Base-by-base conservation (phyloP, 1,140 invertebrate species). In the Neodiprion virginianus region DNA sequence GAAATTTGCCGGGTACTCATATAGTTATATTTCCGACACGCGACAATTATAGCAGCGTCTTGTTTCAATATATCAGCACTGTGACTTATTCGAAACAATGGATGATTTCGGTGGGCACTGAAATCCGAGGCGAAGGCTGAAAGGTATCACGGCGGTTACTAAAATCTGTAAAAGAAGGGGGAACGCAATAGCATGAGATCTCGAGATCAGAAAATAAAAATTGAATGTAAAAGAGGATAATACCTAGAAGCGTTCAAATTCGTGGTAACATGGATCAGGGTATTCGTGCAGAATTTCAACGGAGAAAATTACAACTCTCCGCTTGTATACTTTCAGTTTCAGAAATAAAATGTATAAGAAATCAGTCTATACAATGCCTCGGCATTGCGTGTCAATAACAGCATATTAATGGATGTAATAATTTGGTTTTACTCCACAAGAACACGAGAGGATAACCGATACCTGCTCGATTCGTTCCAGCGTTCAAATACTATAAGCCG, bases 301-400 rank as follows among this genome's bases (percentile, higher is more conserved):
- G n/a, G n/a, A 61, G 53, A 61, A 61, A 61, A 61, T 61, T 61
- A 61, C 53, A 61, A 14, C 53, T 17, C 53, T 61, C 7, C 11
- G 28, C 11, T 61, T 61, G n/a, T 17, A 14, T 61, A 40, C 28
- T 40, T 40, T 40, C 28, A 40, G 28, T 40, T 40, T 61, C 53
- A 61, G 8, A 61, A 12, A 61, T 8, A 17, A 61, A 61, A 61
- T 61, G 53, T 14, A 61, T 61, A 61, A 61, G 53, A 61, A 61
- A 61, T 61, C n/a, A 61, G 11, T 61, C 53, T 61, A 5, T 61
- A 61, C 11, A 61, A 61, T 61, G n/a, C n/a, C 53, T 61, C n/a
- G 53, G 53, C 53, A 61, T 61, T 61, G 53, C 53, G 53, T 61
- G 53, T 8, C 53, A 17, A 61, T 61, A 61, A 61, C 53, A 61